Percentiles rank a stretch among this genome's conserved stretches.
Evolutionary conservation across 2,797 vertebrate genomes (phyloP).

Genomic region (Ctenopoma multispine): DNA sequence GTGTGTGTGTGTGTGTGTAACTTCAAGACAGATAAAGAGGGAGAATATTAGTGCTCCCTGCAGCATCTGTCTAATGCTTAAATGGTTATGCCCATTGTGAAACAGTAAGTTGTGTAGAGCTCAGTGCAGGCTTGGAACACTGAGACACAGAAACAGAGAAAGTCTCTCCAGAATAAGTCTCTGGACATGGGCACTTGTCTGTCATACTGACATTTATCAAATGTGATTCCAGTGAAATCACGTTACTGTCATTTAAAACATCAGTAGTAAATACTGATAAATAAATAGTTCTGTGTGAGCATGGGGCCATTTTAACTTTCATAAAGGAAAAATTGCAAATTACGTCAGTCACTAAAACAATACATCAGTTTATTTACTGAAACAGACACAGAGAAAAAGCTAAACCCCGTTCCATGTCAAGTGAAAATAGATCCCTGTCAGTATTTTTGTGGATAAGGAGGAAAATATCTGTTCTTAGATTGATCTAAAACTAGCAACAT

Average conservation of each 20-base stretch:
- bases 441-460: constrained; percentile 11
- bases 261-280: neutral
- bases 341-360: too few species aligned
- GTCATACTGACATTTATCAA: neutral
- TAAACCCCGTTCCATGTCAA: constrained; percentile 1
- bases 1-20: constrained; percentile 41
- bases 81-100: constrained; percentile 56
- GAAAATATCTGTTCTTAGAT: constrained; percentile 23
- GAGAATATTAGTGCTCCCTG: constrained; percentile 60
- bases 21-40: constrained; percentile 19
- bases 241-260: neutral
- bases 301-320: too few species aligned
- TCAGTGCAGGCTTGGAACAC: constrained; percentile 14
- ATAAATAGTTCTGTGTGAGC: neutral
- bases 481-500: constrained; percentile 39
- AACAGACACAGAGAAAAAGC: neutral
- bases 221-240: neutral
- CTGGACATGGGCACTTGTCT: neutral
- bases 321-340: neutral
- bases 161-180: neutral
- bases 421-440: constrained; percentile 4
- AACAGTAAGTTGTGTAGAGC: constrained; percentile 30
- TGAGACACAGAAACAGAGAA: constrained; percentile 28
- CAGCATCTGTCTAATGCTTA: constrained; percentile 64
- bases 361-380: neutral